phyloP scores from a whole-genome alignment of 1,140 invertebrate genomes.

The Drosophila sturtevanti region DNA sequence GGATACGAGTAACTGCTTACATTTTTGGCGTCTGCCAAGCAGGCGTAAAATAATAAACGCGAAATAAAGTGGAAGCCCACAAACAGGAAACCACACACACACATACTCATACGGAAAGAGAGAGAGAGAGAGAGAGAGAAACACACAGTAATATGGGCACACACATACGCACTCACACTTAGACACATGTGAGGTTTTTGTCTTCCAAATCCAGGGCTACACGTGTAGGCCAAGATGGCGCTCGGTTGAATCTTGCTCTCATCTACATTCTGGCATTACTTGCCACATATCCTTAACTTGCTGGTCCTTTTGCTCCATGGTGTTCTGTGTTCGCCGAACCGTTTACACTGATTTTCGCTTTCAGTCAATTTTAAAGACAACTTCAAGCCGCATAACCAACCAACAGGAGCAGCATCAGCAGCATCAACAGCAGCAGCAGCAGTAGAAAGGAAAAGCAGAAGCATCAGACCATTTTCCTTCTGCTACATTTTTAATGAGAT shows the following conservation, averaged over 20 bases:
- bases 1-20: constrained; percentile 23
- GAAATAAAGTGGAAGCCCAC: constrained; percentile 73
- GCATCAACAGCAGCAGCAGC: constrained; percentile 35
- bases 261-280: constrained; percentile 4
- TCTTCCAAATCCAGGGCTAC: constrained; percentile 43
- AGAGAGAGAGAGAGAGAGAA: not conserved
- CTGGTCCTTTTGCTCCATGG: constrained; percentile 25
- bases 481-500: constrained; percentile 80
- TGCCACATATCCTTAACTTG: not conserved
- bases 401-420: constrained; percentile 38
- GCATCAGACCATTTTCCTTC: constrained; percentile 62
- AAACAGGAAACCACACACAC: constrained; percentile 57
- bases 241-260: constrained; percentile 28
- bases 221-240: constrained; percentile 62
- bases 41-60: constrained; percentile 80
- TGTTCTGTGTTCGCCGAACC: constrained; percentile 54
- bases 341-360: constrained; percentile 80
- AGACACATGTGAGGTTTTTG: constrained; percentile 16
- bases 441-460: constrained; percentile 28
- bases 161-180: constrained; percentile 26
- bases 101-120: not conserved
- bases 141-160: constrained; percentile 18
- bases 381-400: constrained; percentile 74
- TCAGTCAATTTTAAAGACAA: constrained; percentile 80
- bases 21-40: constrained; percentile 73